A percentile compares a stretch with the other conserved stretches of the same genome.
Evolutionary conservation across 1,140 invertebrate species (phyloP).

Genomic region (Zophobas morio): DNA sequence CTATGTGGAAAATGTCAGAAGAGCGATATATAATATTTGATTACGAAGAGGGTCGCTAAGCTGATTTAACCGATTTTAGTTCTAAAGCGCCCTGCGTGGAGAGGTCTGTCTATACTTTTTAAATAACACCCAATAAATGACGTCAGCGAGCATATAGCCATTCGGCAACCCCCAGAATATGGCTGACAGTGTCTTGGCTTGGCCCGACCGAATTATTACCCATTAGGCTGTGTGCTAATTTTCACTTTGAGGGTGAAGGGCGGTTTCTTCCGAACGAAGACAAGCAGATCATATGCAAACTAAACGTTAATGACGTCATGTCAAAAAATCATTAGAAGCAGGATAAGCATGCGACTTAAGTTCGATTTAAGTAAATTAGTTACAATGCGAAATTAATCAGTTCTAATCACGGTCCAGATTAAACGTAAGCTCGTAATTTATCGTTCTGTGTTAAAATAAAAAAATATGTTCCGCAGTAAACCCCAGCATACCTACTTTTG

Average conservation of each 20-base stretch:
- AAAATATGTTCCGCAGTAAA: too few relatives aligned
- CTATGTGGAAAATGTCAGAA: slow-evolving; percentile 62
- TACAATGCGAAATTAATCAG: too few relatives aligned
- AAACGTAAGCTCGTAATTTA: too few relatives aligned
- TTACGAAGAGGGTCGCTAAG: slow-evolving; percentile 59
- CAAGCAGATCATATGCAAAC: too few relatives aligned
- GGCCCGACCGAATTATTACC: slow-evolving; percentile 51
- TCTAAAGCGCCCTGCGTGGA: slow-evolving; percentile 50
- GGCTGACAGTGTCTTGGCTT: slow-evolving; percentile 54
- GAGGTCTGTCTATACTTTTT: slow-evolving; percentile 52
- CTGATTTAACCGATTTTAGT: slow-evolving; percentile 59
- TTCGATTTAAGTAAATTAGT: too few relatives aligned
- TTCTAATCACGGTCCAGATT: too few relatives aligned
- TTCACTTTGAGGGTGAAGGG: slow-evolving; percentile 2
- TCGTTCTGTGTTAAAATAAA: too few relatives aligned
- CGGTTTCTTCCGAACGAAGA: not conserved
- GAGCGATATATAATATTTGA: slow-evolving; percentile 59
- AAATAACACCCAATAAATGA: slow-evolving; percentile 62
- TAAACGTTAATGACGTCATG: too few relatives aligned
- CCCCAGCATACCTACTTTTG: not conserved
- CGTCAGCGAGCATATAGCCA: slow-evolving; percentile 60
- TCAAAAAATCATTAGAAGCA: too few relatives aligned
- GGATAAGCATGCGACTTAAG: too few relatives aligned
- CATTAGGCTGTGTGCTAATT: slow-evolving; percentile 50
- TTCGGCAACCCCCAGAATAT: slow-evolving; percentile 55